phyloP scores from a whole-genome alignment of 35 echinoderm and acorn worm genomes.

The Ophioderma brevispina region DNA sequence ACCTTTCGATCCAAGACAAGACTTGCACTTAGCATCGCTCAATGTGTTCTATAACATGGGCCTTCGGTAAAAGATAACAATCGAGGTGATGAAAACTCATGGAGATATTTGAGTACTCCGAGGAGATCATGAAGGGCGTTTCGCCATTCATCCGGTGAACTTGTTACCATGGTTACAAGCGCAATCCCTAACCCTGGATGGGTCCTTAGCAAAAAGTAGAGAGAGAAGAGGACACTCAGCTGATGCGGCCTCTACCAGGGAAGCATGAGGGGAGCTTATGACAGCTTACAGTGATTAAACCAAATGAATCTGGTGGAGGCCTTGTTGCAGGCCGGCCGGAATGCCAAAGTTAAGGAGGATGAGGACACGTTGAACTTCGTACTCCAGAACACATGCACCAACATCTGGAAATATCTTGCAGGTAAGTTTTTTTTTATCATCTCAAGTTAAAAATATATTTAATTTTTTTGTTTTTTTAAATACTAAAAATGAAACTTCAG shows the following conservation, averaged over 20 bases:
- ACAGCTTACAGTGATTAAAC: conserved; percentile 57
- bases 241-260: conserved; percentile 84
- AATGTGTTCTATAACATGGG: conserved; percentile 98
- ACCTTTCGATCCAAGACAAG: conserved; percentile 93
- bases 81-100: conserved; percentile 82
- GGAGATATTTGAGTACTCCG: conserved; percentile 87
- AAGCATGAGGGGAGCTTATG: conserved; percentile 75
- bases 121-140: conserved; percentile 85
- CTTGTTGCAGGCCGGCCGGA: conserved; percentile 64
- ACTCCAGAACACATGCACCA: conserved; percentile 94
- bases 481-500: no score
- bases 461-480: no score
- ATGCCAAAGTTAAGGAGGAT: conserved; percentile 74
- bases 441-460: no score
- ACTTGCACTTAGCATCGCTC: conserved; percentile 86
- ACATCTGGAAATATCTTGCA: conserved; percentile 99
- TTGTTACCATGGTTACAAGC: conserved; percentile 83
- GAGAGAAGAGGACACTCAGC: conserved; percentile 66
- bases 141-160: conserved; percentile 96
- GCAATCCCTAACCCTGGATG: conserved; percentile 84
- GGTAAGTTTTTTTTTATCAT: no score
- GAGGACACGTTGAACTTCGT: conserved; percentile 44
- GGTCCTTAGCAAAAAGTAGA: conserved; percentile 54
- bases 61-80: conserved; percentile 95
- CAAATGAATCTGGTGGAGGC: conserved; percentile 89